Percentiles rank a stretch among this genome's conserved stretches.
These are phyloP conservation scores for Erebia ligea DNA, from an alignment of 2,888 invertebrate genomes.

Conservation along the genomic window DNA sequence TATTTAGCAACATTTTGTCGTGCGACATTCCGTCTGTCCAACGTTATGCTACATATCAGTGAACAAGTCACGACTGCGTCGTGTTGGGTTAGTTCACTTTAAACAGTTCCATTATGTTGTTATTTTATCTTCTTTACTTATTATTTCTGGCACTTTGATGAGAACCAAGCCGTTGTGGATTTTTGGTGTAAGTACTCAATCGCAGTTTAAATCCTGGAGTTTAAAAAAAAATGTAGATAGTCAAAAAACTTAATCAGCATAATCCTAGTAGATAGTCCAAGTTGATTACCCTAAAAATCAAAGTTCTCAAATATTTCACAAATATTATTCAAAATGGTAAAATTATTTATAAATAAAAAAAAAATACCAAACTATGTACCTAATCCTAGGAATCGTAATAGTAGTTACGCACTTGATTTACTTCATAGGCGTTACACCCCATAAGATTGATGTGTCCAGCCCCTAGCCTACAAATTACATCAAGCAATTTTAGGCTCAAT, in stretches of 20 bases:
- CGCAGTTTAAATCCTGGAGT: neutral
- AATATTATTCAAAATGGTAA: too few relatives aligned
- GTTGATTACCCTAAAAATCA: too few relatives aligned
- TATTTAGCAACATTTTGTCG: neutral
- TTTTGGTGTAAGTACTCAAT: neutral
- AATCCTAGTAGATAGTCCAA: too few relatives aligned
- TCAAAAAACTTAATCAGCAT: too few relatives aligned
- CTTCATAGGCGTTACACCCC: constrained; percentile 44
- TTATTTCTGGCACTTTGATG: constrained; percentile 14
- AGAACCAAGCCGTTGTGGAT: neutral
- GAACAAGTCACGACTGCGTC: constrained; percentile 34
- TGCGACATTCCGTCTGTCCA: constrained; percentile 3
- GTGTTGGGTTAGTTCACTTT: constrained; percentile 25
- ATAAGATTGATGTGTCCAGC: constrained; percentile 61
- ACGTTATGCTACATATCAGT: constrained; percentile 11
- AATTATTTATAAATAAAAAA: too few relatives aligned
- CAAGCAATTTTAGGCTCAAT: constrained; percentile 76
- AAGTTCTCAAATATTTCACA: neutral
- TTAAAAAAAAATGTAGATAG: too few relatives aligned
- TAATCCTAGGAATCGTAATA: constrained; percentile 28
- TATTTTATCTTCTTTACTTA: constrained; percentile 17
- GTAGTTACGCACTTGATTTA: constrained; percentile 39
- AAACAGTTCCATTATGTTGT: constrained; percentile 31
- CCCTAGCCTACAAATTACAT: constrained; percentile 71
- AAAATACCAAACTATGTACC: neutral